phyloP scores from a whole-genome alignment of 1,140 invertebrate genomes.

The Octopus sinensis region DNA sequence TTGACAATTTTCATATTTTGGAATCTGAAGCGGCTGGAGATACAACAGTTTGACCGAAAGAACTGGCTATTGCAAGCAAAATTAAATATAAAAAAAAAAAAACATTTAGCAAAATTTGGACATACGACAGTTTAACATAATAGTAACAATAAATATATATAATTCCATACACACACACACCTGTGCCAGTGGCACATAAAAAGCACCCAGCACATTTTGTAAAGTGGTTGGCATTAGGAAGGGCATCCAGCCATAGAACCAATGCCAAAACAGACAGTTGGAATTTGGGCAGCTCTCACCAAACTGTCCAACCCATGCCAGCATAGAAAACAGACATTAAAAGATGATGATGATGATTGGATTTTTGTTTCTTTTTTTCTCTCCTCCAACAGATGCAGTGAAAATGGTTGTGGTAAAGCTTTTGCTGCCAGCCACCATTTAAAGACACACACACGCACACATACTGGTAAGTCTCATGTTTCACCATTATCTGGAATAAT shows the following conservation, averaged over 20 bases:
- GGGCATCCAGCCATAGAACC: background rate
- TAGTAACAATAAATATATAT: too few species aligned
- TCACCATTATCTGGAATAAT: too few species aligned
- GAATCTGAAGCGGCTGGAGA: too few species aligned
- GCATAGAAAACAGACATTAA: background rate
- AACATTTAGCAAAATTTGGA: too few species aligned
- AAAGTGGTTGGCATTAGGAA: background rate
- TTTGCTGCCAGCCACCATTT: conserved; percentile 91
- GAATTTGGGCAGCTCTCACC: background rate
- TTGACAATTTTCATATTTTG: too few species aligned
- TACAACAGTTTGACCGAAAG: too few species aligned
- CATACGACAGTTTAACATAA: too few species aligned
- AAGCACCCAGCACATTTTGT: too few species aligned
- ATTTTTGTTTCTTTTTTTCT: background rate
- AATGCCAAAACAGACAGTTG: background rate
- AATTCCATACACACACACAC: too few species aligned
- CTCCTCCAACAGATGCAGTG: conserved; percentile 65
- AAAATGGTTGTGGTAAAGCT: conserved; percentile 82
- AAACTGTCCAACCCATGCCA: background rate
- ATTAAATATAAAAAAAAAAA: too few species aligned
- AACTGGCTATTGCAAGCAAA: too few species aligned
- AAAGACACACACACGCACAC: conserved; percentile 77
- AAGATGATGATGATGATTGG: background rate
- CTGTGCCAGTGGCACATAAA: too few species aligned
- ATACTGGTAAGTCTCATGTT: conserved; percentile 61